phyloP scores from a whole-genome alignment of 2,888 invertebrate genomes.

The Hypomecis punctinalis region DNA sequence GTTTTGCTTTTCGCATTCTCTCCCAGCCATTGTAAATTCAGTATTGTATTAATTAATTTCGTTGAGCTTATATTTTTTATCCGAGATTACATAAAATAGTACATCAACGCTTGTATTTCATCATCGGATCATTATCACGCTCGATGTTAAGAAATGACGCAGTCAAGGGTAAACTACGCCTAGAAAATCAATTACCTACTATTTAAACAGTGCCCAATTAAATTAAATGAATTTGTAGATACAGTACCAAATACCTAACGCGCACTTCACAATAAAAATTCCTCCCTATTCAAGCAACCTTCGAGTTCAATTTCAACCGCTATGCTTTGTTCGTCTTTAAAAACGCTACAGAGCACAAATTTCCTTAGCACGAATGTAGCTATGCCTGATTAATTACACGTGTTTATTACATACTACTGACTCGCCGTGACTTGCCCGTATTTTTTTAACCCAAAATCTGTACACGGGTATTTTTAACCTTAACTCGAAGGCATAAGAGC shows the following conservation, averaged over 20 bases:
- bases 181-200: too few species aligned
- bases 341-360: slow-evolving; percentile 11
- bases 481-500: slow-evolving; percentile 8
- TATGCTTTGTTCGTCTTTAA: slow-evolving; percentile 5
- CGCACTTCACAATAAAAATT: slow-evolving; percentile 18
- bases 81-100: too few species aligned
- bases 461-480: slow-evolving; percentile 5
- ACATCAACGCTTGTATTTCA: too few species aligned
- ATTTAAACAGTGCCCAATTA: too few species aligned
- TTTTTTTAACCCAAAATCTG: slow-evolving; percentile 32
- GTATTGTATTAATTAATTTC: too few species aligned
- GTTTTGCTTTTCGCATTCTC: too few species aligned
- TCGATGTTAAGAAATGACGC: too few species aligned
- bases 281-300: slow-evolving; percentile 1
- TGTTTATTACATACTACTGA: slow-evolving; percentile 38
- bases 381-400: slow-evolving; percentile 37
- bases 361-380: slow-evolving; percentile 26
- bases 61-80: too few species aligned
- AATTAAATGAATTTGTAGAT: background rate
- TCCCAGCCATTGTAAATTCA: too few species aligned
- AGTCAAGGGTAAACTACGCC: too few species aligned
- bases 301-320: background rate
- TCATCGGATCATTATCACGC: too few species aligned
- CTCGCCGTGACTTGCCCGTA: slow-evolving; percentile 35
- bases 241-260: background rate